Percentiles rank a stretch among this genome's conserved stretches.
phyloP scores from a whole-genome alignment of 2,113 vertebrate species.

The Clupea harengus region DNA sequence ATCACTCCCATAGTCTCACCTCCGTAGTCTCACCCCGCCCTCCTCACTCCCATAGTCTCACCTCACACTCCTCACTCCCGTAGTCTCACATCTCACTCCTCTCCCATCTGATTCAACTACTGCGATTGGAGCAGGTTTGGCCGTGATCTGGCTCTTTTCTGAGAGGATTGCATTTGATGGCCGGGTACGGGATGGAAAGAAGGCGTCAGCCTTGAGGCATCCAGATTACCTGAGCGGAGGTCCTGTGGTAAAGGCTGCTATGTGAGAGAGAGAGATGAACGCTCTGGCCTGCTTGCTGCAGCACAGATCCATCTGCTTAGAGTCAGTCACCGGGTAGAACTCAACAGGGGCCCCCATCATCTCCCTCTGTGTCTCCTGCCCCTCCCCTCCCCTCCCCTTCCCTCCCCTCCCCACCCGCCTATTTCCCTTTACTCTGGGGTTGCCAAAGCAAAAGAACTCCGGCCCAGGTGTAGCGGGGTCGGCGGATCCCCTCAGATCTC shows the following conservation, averaged over 20 bases:
- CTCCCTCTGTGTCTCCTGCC: not conserved
- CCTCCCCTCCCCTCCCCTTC: not conserved
- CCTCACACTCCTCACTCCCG: not conserved
- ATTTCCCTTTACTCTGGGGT: not conserved
- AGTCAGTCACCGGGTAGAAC: not conserved
- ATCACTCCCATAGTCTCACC: too few relatives aligned
- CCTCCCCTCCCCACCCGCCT: not conserved
- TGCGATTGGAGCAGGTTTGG: not conserved
- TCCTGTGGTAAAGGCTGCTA: not conserved
- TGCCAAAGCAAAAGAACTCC: slow-evolving; percentile 25
- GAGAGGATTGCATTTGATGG: not conserved
- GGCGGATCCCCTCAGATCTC: slow-evolving; percentile 32
- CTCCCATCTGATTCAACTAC: not conserved
- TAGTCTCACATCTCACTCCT: not conserved
- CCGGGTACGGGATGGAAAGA: slow-evolving; percentile 22
- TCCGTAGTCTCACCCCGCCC: not conserved
- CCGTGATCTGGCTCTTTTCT: not conserved
- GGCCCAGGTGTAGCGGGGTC: slow-evolving; percentile 35
- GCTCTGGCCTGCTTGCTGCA: not conserved
- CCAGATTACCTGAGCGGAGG: not conserved
- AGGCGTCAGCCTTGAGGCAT: slow-evolving; percentile 10
- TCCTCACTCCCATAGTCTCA: not conserved
- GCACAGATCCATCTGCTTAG: not conserved
- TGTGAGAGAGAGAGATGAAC: not conserved
- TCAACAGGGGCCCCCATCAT: slow-evolving; percentile 1